phyloP scores from a whole-genome alignment of 2,797 vertebrate genomes.

The Acanthornis magna region DNA sequence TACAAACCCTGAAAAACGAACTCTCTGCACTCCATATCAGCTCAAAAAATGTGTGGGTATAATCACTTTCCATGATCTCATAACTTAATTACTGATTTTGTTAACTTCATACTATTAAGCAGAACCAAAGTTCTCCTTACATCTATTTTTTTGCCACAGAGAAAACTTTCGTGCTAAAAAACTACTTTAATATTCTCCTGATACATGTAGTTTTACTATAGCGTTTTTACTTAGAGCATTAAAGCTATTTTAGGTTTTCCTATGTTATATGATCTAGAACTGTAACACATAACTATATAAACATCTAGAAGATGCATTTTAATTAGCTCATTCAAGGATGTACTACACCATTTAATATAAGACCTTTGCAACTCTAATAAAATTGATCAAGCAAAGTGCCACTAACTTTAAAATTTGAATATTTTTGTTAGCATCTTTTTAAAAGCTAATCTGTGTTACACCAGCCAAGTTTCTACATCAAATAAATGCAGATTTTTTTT shows the following conservation, averaged over 20 bases:
- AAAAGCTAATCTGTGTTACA: neutral
- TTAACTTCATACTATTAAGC: neutral
- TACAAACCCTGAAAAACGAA: slow-evolving; percentile 55
- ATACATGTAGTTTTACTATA: neutral
- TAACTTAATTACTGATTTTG: neutral
- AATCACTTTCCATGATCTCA: slow-evolving; percentile 51
- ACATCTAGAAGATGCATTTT: neutral
- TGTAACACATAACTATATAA: neutral
- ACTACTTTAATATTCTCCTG: neutral
- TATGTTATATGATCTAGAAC: neutral
- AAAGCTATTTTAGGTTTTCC: neutral
- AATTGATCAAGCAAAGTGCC: neutral
- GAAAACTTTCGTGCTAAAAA: neutral
- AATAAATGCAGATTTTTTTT: neutral
- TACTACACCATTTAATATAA: neutral
- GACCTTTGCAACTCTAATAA: neutral
- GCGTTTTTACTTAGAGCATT: neutral
- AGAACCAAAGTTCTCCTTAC: neutral
- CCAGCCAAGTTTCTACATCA: neutral
- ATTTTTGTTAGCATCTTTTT: neutral
- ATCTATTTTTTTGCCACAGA: neutral
- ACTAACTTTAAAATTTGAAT: neutral
- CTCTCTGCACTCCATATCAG: slow-evolving; percentile 25
- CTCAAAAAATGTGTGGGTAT: slow-evolving; percentile 29
- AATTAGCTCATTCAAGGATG: neutral